Conservation (phyloP, 2,888 invertebrate species). For the Leptothorax acervorum region DNA sequence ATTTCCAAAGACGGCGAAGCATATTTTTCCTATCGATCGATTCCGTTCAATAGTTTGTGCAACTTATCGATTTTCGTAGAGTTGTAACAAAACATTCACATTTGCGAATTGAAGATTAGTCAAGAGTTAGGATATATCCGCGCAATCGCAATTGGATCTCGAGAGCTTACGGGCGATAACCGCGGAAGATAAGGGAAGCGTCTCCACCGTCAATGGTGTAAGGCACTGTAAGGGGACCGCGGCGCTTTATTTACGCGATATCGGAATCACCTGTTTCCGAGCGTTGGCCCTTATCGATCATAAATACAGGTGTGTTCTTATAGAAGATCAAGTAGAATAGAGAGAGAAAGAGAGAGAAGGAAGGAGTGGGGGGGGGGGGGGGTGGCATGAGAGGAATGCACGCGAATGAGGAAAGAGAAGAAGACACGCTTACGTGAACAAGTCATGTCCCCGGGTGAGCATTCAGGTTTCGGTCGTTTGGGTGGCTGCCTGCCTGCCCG, state of each 20-base stretch:
- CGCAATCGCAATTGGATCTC: constrained; percentile 7
- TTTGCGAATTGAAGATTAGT: background rate
- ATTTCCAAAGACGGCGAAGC: no score
- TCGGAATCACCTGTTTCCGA: constrained; percentile 46
- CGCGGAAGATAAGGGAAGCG: constrained; percentile 30
- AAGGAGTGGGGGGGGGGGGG: no score
- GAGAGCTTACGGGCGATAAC: constrained; percentile 7
- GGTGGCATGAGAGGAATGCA: constrained; percentile 9
- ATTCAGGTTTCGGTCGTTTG: constrained; percentile 78
- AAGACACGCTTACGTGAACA: constrained; percentile 43
- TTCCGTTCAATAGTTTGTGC: background rate
- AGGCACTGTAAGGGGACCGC: background rate
- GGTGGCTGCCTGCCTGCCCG: constrained; percentile 77
- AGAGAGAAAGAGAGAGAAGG: background rate
- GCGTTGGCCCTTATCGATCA: constrained; percentile 42
- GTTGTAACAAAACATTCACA: background rate
- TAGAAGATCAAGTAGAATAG: constrained; percentile 27
- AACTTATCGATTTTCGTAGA: background rate
- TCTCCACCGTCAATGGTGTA: background rate
- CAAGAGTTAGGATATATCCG: background rate
- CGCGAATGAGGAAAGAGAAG: constrained; percentile 17
- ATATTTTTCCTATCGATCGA: background rate
- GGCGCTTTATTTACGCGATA: constrained; percentile 40
- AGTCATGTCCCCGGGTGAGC: constrained; percentile 60
- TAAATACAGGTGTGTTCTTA: constrained; percentile 48